A percentile compares a stretch with the other conserved stretches of the same genome.
Evolutionary conservation across 2,888 invertebrate genomes (phyloP).

Genomic region (Lithosia quadra): DNA sequence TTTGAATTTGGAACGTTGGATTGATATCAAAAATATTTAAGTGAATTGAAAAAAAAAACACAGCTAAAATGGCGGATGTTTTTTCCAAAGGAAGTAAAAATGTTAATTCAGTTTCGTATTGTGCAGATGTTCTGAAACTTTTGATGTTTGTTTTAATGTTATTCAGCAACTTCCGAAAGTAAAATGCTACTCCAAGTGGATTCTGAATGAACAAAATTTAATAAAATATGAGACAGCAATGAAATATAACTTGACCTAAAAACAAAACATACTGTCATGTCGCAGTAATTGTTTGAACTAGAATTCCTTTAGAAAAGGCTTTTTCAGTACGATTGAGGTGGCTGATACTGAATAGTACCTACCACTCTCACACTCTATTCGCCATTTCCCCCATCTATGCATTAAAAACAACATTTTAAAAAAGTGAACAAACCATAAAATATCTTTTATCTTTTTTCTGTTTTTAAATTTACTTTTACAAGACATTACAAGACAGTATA

Average conservation of each 20-base stretch:
- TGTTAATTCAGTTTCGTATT: conserved; percentile 27
- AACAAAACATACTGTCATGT: background rate
- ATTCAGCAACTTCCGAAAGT: conserved; percentile 40
- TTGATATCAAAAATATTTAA: conserved; percentile 5
- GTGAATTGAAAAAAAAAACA: conserved; percentile 1
- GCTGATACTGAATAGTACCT: too few species aligned
- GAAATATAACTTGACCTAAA: conserved; percentile 8
- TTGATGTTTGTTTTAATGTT: conserved; percentile 51
- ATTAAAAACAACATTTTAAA: too few species aligned
- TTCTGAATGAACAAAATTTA: conserved; percentile 22
- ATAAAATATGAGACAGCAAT: conserved; percentile 17
- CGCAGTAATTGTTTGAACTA: background rate
- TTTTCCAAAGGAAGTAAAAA: conserved; percentile 17
- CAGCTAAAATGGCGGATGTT: conserved; percentile 11
- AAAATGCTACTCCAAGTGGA: conserved; percentile 31
- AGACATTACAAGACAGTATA: too few species aligned
- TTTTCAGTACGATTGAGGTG: background rate
- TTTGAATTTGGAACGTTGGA: background rate
- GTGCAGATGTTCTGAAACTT: conserved; percentile 31
- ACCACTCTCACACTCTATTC: too few species aligned
- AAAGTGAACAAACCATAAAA: too few species aligned
- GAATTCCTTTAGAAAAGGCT: background rate
- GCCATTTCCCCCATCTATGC: too few species aligned
- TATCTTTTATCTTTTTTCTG: too few species aligned
- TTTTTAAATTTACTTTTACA: too few species aligned